Conservation (phyloP, 2,113 vertebrate species). For the Colossoma macropomum region DNA sequence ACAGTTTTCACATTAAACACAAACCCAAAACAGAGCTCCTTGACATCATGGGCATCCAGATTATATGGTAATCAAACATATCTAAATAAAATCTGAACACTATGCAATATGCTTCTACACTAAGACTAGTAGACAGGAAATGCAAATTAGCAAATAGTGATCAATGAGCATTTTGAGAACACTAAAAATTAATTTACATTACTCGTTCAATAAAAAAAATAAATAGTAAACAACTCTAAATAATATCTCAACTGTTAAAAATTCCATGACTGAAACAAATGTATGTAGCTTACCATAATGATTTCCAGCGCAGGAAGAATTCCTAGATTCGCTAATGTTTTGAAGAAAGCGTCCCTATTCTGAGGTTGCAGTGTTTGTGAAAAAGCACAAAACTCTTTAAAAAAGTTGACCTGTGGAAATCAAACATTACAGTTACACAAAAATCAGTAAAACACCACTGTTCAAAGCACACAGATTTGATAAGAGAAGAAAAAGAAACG, state of each 20-base stretch:
- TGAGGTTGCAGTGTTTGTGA: conserved; percentile 98
- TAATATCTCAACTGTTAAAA: too few species aligned
- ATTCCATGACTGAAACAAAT: too few species aligned
- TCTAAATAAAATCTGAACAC: too few species aligned
- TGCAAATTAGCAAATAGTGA: too few species aligned
- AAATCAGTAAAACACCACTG: neutral
- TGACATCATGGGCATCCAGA: too few species aligned
- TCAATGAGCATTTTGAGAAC: too few species aligned
- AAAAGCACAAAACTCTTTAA: conserved; percentile 99
- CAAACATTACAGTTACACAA: conserved; percentile 1
- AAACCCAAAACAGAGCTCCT: neutral
- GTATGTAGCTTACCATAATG: conserved; percentile 86
- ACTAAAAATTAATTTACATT: too few species aligned
- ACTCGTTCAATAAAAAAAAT: too few species aligned
- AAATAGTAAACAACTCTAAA: neutral
- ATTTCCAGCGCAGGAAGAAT: conserved; percentile 98
- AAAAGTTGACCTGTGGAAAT: conserved; percentile 91
- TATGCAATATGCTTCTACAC: too few species aligned
- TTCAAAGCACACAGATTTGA: neutral
- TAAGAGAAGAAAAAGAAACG: neutral
- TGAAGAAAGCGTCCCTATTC: conserved; percentile 98
- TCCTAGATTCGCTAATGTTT: conserved; percentile 94
- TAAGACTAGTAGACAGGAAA: too few species aligned
- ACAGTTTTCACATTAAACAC: neutral
- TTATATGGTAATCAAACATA: too few species aligned